A percentile compares a stretch with the other conserved stretches of the same genome.
Conservation (phyloP, 1,140 invertebrate species). For the Drosophila paulistorum region DNA sequence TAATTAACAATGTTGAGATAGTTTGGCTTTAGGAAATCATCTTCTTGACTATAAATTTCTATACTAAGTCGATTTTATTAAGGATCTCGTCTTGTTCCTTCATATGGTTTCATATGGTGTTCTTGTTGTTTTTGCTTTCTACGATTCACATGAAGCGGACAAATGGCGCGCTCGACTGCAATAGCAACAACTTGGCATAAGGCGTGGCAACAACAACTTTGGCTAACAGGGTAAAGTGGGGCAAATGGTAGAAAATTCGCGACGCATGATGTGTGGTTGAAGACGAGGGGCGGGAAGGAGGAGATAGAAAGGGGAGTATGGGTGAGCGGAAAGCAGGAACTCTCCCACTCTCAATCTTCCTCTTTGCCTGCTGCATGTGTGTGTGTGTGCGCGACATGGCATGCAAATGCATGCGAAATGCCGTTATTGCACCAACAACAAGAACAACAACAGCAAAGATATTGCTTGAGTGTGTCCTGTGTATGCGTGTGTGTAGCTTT, state of each 20-base stretch:
- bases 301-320: not conserved
- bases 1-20: no score
- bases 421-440: conserved; percentile 37
- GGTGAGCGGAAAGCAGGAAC: not conserved
- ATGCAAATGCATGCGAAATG: conserved; percentile 68
- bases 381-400: conserved; percentile 47
- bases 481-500: conserved; percentile 66
- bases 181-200: conserved; percentile 25
- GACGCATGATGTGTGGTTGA: conserved; percentile 50
- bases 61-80: no score
- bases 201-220: conserved; percentile 44
- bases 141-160: conserved; percentile 49
- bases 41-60: no score
- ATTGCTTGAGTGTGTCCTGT: conserved; percentile 48
- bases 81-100: not conserved
- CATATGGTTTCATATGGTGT: no score
- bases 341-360: conserved; percentile 8
- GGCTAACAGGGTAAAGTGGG: conserved; percentile 10
- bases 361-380: not conserved
- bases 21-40: no score
- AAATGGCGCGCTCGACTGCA: conserved; percentile 65
- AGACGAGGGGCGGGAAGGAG: no score
- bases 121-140: no score
- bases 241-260: conserved; percentile 45
- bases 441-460: conserved; percentile 50